Conservation (phyloP, 2,113 vertebrate species). For the Poecile atricapillus region DNA sequence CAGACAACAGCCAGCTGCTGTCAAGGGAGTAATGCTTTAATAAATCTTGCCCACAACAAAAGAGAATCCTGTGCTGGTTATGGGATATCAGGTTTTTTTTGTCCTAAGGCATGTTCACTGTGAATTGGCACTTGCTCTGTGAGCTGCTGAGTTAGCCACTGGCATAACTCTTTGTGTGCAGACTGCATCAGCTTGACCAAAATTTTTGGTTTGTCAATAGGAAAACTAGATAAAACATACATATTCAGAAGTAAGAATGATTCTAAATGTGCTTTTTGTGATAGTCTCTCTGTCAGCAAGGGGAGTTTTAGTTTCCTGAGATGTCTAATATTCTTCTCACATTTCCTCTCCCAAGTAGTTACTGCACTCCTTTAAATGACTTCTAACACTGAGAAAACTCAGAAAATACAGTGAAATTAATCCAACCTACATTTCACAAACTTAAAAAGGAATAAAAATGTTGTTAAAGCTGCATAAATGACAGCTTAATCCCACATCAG, state of each 20-base stretch:
- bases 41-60: rapidly evolving
- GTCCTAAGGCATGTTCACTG: neutral
- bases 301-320: neutral
- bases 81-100: neutral
- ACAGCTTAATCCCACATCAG: constrained; percentile 53
- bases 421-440: constrained; percentile 18
- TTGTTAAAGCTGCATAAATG: constrained; percentile 38
- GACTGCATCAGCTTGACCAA: neutral
- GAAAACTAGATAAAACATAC: neutral
- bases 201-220: neutral
- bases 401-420: constrained; percentile 24
- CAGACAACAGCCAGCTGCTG: neutral
- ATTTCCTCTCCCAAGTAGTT: neutral
- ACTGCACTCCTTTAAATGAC: neutral
- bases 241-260: neutral
- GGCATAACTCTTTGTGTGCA: neutral
- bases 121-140: neutral
- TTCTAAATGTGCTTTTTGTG: neutral
- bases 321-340: neutral
- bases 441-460: constrained; percentile 53
- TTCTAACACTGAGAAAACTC: neutral
- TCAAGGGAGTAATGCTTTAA: neutral
- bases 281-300: neutral
- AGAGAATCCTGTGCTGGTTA: neutral
- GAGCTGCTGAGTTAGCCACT: neutral